These are phyloP conservation scores for Pelobates fuscus DNA, from an alignment of 2,113 vertebrate genomes.

Conservation along the genomic window DNA sequence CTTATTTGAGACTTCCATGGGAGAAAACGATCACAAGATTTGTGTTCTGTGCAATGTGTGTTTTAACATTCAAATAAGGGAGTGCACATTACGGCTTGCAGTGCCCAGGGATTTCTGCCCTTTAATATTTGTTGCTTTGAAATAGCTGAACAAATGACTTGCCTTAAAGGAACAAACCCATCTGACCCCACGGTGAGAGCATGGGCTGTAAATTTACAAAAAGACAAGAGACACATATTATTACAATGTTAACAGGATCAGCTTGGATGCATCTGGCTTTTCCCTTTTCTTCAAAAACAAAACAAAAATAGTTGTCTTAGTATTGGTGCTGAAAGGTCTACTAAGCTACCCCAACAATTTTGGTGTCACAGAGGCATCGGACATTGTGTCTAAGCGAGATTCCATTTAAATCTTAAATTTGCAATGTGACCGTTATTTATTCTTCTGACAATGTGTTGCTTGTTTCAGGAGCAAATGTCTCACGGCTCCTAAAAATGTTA, in stretches of 20 bases:
- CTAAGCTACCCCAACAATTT: no score
- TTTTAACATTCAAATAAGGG: conserved; percentile 14
- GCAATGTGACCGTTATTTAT: no score
- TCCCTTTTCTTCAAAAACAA: no score
- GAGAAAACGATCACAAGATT: not conserved
- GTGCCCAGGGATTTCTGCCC: conserved; percentile 34
- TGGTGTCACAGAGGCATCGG: no score
- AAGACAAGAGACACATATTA: conserved; percentile 61
- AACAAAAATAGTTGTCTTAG: no score
- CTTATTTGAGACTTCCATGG: no score
- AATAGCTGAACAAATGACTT: conserved; percentile 46
- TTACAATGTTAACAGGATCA: conserved; percentile 61
- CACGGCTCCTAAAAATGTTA: no score
- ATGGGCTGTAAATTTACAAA: conserved; percentile 55
- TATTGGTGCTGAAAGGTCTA: no score
- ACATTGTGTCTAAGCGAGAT: no score
- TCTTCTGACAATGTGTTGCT: no score
- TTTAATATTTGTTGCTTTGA: conserved; percentile 53
- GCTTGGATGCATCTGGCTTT: conserved; percentile 31
- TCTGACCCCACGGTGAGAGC: conserved; percentile 56
- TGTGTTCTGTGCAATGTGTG: not conserved
- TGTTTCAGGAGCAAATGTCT: no score
- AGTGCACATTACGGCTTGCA: conserved; percentile 34
- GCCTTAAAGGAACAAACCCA: conserved; percentile 58
- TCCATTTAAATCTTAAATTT: no score